A percentile compares a stretch with the other conserved stretches of the same genome.
Conservation (phyloP, 2,888 invertebrate species). For the Philereme vetulata region DNA sequence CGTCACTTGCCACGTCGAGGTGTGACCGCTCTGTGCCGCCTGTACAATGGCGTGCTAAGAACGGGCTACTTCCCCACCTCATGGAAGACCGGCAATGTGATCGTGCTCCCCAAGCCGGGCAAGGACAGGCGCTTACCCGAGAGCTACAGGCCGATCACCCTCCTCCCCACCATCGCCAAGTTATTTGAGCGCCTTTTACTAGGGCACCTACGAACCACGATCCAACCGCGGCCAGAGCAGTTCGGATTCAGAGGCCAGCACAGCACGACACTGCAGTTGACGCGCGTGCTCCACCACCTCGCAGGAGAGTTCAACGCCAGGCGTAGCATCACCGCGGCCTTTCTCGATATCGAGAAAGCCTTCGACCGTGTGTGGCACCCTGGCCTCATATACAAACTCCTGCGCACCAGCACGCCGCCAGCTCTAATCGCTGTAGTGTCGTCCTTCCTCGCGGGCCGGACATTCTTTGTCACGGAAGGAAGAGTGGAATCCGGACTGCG, state of each 20-base stretch:
- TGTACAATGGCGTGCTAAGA: constrained; percentile 24
- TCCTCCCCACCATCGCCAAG: constrained; percentile 31
- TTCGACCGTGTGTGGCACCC: constrained; percentile 49
- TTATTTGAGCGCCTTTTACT: constrained; percentile 38
- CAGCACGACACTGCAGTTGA: constrained; percentile 43
- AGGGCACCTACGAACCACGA: background rate
- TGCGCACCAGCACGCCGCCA: background rate
- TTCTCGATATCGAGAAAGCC: constrained; percentile 39
- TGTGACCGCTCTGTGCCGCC: constrained; percentile 3
- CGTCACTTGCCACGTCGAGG: background rate
- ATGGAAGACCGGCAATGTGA: constrained; percentile 36
- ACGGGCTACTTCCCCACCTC: constrained; percentile 15
- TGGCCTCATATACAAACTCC: constrained; percentile 43
- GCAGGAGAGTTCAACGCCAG: constrained; percentile 29
- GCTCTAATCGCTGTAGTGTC: background rate
- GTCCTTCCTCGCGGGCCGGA: background rate
- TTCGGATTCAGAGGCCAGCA: constrained; percentile 39
- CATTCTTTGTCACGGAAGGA: background rate
- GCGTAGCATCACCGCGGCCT: constrained; percentile 33
- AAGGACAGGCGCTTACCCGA: constrained; percentile 32
- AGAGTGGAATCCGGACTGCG: constrained; percentile 1
- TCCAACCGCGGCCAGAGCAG: constrained; percentile 34
- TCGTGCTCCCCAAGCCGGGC: constrained; percentile 37
- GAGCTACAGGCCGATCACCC: constrained; percentile 30
- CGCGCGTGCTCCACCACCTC: constrained; percentile 38